Base-by-base conservation (phyloP, 2,797 vertebrate genomes). In the Macroramphosus scolopax region DNA sequence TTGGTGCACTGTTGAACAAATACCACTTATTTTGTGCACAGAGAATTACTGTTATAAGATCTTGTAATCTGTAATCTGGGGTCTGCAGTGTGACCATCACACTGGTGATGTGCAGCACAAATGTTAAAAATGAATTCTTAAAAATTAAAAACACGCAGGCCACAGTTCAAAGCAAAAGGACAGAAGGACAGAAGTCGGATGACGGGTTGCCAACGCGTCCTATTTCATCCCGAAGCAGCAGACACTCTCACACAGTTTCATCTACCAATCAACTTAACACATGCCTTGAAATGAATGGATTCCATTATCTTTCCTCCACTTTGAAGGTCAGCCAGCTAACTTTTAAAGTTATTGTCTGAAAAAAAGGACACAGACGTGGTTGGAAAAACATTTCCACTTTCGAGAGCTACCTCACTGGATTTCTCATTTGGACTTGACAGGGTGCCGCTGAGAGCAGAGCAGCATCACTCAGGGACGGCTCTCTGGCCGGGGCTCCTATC, bases 391-490 rank as follows among this genome's bases (percentile, higher is more conserved):
- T 82, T 83, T 85, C 74, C 71, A 84, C 75, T 81, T 80, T 81
- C 64, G 69, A 68, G 72, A 80, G 77, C 62, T 74, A 60, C 74
- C 82, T 86, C 70, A 59, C 78, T 77, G 69, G 71, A 79, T 84
- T 87, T 89, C 82, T 89, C 85, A 89, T 89, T 87, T 86, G 76
- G 69, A 54, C 71, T 77, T 87, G 86, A 91, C 84, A 87, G 85
- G 75, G 70, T 58, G 79, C 75, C 80, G 73, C 61, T 80, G 73
- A 68, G 72, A 75, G 83, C 56, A 46, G 78, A 73, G 54, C 55
- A 52, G 77, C 77, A 81, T 86, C 81, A 85, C 68, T 85, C 85
- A 81, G 74, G 77, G 78, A 84, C 75, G 60, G 71, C 55, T 70
- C 73, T 64, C 75, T 63, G 68, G 71, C 67, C 59, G 50, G 75